Percentiles rank a stretch among this genome's conserved stretches.
These are phyloP conservation scores for Galendromus occidentalis DNA, from an alignment of 1,140 invertebrate genomes.

Conservation along the genomic window DNA sequence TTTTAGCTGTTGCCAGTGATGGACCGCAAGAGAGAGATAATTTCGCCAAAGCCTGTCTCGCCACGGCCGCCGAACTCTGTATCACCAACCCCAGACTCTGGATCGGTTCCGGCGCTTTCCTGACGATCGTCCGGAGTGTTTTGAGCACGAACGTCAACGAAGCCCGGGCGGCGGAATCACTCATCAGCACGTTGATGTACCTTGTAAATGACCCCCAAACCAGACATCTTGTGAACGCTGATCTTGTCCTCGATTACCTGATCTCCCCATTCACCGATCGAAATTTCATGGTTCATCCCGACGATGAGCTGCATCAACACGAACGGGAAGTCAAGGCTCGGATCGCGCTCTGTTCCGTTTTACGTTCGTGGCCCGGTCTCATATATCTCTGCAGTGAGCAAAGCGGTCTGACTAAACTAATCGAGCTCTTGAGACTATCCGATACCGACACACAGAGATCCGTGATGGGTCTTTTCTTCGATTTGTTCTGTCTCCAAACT, in stretches of 20 bases:
- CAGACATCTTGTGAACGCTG: conserved; percentile 44
- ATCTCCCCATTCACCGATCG: conserved; percentile 5
- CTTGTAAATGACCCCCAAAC: conserved; percentile 66
- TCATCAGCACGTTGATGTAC: conserved; percentile 61
- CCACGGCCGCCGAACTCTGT: conserved; percentile 63
- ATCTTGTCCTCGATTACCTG: conserved; percentile 30
- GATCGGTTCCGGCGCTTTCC: not conserved
- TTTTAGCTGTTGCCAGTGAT: conserved; percentile 60
- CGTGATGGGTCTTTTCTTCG: conserved; percentile 71
- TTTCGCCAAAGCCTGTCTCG: conserved; percentile 54
- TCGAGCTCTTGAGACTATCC: conserved; percentile 65
- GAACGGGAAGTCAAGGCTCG: conserved; percentile 12
- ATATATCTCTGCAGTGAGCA: conserved; percentile 47
- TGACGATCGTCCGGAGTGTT: not conserved
- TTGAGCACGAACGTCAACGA: not conserved
- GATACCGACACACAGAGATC: conserved; percentile 68
- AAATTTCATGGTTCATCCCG: not conserved
- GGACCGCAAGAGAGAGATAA: conserved; percentile 48
- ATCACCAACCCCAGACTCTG: conserved; percentile 11
- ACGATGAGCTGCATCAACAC: not conserved
- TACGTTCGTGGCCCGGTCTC: conserved; percentile 72
- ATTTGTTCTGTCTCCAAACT: conserved; percentile 57
- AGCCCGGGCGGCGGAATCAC: conserved; percentile 45
- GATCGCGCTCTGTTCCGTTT: conserved; percentile 54
- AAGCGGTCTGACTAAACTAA: conserved; percentile 48